These are phyloP conservation scores for Nematostella vectensis DNA, from an alignment of 92 coral and sea anemone species.

Conservation along the genomic window DNA sequence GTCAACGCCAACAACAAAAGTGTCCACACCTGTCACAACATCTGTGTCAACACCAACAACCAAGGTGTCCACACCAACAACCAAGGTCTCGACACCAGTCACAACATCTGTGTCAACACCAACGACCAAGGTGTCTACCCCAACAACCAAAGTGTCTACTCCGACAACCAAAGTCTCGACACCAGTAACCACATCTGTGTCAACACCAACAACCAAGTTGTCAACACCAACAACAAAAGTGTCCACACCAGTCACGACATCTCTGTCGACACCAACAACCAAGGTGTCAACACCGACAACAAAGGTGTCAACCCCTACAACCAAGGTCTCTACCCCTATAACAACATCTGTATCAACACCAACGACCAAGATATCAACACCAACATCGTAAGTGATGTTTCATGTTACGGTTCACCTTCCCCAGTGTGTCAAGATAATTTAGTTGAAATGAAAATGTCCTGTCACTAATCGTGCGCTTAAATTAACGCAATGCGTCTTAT, in stretches of 20 bases:
- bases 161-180: constrained; percentile 1
- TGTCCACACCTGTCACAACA: neutral
- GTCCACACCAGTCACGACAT: too few relatives aligned
- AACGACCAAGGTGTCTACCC: neutral
- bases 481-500: too few relatives aligned
- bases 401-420: too few relatives aligned
- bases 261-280: too few relatives aligned
- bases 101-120: neutral
- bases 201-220: too few relatives aligned
- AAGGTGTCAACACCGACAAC: neutral
- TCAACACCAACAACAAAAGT: too few relatives aligned
- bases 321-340: neutral
- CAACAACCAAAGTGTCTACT: neutral
- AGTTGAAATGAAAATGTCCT: too few relatives aligned
- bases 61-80: neutral
- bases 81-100: neutral
- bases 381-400: too few relatives aligned
- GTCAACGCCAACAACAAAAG: neutral
- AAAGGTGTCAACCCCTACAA: constrained; percentile 5
- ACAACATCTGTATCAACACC: neutral
- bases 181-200: constrained; percentile 2
- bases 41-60: neutral
- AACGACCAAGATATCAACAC: too few relatives aligned
- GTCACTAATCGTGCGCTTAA: too few relatives aligned
- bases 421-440: too few relatives aligned